A percentile compares a stretch with the other conserved stretches of the same genome.
These are phyloP conservation scores for Graphium colonna DNA, from an alignment of 2,888 invertebrate species.

Conservation along the genomic window DNA sequence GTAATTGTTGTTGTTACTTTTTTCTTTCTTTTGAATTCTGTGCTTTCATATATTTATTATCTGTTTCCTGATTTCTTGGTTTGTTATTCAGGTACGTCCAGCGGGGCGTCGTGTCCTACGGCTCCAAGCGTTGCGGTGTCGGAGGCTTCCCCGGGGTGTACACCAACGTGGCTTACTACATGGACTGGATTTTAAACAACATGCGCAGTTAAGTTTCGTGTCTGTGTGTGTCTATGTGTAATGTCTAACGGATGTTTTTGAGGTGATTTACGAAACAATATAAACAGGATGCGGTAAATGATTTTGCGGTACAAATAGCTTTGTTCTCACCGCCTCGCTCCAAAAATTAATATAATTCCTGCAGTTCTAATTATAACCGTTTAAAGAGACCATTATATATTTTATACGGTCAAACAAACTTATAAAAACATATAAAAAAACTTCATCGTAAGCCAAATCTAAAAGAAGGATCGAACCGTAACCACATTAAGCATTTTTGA, in stretches of 20 bases:
- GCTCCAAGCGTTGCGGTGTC: conserved; percentile 73
- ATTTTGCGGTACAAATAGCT: no score
- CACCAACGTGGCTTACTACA: conserved; percentile 75
- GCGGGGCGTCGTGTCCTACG: conserved; percentile 80
- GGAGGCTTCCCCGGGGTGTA: conserved; percentile 80
- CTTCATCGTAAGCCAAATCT: no score
- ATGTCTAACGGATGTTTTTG: conserved; percentile 17
- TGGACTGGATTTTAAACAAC: conserved; percentile 81
- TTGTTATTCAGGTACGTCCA: conserved; percentile 65
- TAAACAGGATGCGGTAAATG: not conserved
- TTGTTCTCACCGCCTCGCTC: no score
- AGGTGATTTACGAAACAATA: not conserved
- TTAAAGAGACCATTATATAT: no score
- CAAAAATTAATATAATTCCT: no score
- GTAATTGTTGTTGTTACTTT: no score
- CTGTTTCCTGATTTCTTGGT: not conserved
- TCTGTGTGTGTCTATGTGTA: conserved; percentile 3
- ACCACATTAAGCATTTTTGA: no score
- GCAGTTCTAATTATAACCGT: no score
- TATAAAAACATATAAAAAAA: no score
- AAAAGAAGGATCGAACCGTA: no score
- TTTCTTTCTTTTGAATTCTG: not conserved
- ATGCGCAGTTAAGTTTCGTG: conserved; percentile 36
- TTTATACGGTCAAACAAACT: no score
- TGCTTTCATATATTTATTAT: not conserved